Base-by-base conservation (phyloP, 2,888 invertebrate genomes). In the Trissolcus brochymenae region DNA sequence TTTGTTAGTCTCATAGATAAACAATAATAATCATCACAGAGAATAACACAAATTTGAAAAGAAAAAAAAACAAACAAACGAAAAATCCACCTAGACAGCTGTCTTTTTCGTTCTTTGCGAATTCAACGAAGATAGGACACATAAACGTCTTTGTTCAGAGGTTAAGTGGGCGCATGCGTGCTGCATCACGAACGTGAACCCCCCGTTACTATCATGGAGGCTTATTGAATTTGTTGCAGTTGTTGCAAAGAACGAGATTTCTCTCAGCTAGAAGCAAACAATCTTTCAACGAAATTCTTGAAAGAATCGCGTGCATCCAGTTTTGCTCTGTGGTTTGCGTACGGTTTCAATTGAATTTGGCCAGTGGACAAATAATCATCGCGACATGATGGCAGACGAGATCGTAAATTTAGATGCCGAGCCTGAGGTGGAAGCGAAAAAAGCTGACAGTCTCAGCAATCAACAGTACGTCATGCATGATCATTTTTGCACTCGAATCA, bases 381-480 rank as follows among this genome's bases (percentile, higher is more conserved):
- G 46, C 14, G 14, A 21, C 43, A 59, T 7, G 13, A 75, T 75
- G 75, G 75, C 64, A 62, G 75, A 67, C 51, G 76, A 76, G 50
- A 19, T 75, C 17, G 65, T 72, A 21, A 70, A 72, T 59, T 56
- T 72, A 29, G 67, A 60, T 49, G 46, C 46, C 13, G 57, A 68
- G 11, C 40, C 65, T 9, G 60, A 41, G 25, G 21, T 43, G 46
- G 35, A 17, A 54, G 19, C 62, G 49, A 65, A 70, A 46, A 11
- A 16, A 4, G 19, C 11, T 19, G 51, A 19, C 7, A 51, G 14
- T 4, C 17, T 17, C 14, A 51, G 3, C 21, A 51, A 16, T 17
- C 11, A 51, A 9, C 71, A 80, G 81, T 80, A 61, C 74, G 80
- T 80, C 16, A 50, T 9, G n/a, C n/a, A n/a, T n/a, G n/a, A 59